These are phyloP conservation scores for Dipodomys merriami DNA, from an alignment of 2,113 vertebrate species.

Conservation along the genomic window DNA sequence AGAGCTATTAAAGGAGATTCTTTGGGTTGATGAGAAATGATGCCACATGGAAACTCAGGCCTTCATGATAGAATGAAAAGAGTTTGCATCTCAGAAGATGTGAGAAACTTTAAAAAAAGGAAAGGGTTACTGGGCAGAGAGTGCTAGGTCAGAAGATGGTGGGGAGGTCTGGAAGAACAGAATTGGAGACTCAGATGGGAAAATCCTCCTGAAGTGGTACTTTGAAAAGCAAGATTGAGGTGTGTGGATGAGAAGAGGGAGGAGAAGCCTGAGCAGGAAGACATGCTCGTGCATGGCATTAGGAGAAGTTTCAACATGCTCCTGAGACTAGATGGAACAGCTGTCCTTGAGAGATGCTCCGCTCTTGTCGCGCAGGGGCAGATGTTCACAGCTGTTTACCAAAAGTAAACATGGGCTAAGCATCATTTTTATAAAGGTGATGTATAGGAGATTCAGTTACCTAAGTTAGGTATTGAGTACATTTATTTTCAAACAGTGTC, in stretches of 20 bases:
- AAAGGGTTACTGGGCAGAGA: not conserved
- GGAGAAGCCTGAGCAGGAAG: not conserved
- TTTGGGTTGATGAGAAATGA: no score
- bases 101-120: no score
- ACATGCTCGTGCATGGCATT: accelerated
- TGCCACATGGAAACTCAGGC: no score
- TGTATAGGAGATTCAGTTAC: no score
- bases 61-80: no score
- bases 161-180: not conserved
- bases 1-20: no score
- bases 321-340: not conserved
- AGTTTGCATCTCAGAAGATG: no score
- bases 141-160: not conserved
- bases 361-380: not conserved
- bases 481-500: no score
- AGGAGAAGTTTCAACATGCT: accelerated
- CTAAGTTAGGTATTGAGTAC: no score
- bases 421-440: no score
- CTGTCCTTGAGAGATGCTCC: not conserved
- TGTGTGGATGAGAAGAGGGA: accelerated
- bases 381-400: no score
- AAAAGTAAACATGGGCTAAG: not conserved
- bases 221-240: not conserved
- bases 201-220: not conserved
- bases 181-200: not conserved